phyloP scores from a whole-genome alignment of 2,797 vertebrate species.

The Lacerta bilineata region DNA sequence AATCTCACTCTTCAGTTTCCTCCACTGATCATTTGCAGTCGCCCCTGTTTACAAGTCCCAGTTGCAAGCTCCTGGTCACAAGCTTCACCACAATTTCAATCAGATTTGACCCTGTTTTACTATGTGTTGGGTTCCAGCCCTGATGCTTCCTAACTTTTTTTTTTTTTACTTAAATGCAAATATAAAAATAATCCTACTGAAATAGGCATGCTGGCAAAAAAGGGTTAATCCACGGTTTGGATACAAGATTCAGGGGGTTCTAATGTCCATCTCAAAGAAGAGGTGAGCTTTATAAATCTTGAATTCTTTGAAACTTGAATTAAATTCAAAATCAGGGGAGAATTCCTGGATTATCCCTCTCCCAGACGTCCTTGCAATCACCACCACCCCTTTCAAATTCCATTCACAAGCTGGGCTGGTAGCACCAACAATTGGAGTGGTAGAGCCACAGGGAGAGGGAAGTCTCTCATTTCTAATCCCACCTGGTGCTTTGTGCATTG shows the following conservation, averaged over 20 bases:
- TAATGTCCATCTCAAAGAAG: conserved; percentile 8
- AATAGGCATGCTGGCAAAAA: background rate
- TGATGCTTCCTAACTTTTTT: background rate
- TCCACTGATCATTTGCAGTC: too few species aligned
- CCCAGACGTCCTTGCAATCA: background rate
- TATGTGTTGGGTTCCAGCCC: background rate
- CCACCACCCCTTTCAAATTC: background rate
- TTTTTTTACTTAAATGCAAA: background rate
- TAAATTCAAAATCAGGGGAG: background rate
- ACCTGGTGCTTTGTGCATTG: background rate
- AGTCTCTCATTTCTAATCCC: background rate
- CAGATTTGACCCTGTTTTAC: background rate
- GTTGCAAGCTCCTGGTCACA: too few species aligned
- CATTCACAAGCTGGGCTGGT: background rate
- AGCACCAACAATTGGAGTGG: too few species aligned
- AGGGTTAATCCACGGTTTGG: background rate
- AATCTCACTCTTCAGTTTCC: too few species aligned
- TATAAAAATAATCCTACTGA: background rate
- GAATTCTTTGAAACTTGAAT: background rate
- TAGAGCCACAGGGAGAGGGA: background rate
- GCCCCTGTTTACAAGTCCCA: too few species aligned
- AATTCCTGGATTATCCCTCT: background rate
- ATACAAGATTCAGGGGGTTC: background rate
- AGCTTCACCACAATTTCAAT: background rate
- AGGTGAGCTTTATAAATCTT: background rate